Base-by-base conservation (phyloP, 2,888 invertebrate species). In the Halictus quadricinctus region DNA sequence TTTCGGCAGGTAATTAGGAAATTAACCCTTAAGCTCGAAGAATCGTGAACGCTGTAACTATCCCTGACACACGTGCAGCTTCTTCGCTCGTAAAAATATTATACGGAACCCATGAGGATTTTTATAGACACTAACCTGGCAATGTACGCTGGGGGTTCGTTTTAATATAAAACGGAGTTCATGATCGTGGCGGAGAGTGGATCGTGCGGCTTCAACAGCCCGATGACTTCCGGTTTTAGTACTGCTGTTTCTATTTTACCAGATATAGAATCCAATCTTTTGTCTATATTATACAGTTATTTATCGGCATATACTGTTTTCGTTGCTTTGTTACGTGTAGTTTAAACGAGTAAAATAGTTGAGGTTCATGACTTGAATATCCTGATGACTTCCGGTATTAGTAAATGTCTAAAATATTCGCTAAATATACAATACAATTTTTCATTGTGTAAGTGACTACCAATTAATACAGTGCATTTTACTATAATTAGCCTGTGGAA, bases 161-260 rank as follows among this genome's bases (percentile, higher is more conserved):
- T 64, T 58, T 58, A 58, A 58, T 58, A 58, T 58, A n/a, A 58
- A 58, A 58, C n/a, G n/a, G 58, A 10, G 58, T 58, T 58, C 58
- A 21, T n/a, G 58, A 58, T 58, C n/a, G 4, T 12, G n/a, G 21
- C 3, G 21, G 54, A n/a, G 10, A 46, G 46, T 46, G 46, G 46
- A 46, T 46, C 46, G 2, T 13, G 13, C 46, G 46, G 46, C 46
- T 46, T 46, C 46, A 46, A 46, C 46, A 0, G 13, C 46, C 46
- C 46, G 12, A 46, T 46, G 2, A 46, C 12, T 46, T 46, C 46
- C 46, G 46, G 46, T 46, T 46, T 43, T 43, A 43, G 43, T 43
- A 8, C 43, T 43, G 43, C 43, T 43, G 8, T 43, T 43, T 43
- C 43, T 43, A 8, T 43, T 43, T 43, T 43, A 43, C 43, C 43